A percentile compares a stretch with the other conserved stretches of the same genome.
Evolutionary conservation across 2,888 invertebrate species (phyloP).

Genomic region (Limenitis arthemis): DNA sequence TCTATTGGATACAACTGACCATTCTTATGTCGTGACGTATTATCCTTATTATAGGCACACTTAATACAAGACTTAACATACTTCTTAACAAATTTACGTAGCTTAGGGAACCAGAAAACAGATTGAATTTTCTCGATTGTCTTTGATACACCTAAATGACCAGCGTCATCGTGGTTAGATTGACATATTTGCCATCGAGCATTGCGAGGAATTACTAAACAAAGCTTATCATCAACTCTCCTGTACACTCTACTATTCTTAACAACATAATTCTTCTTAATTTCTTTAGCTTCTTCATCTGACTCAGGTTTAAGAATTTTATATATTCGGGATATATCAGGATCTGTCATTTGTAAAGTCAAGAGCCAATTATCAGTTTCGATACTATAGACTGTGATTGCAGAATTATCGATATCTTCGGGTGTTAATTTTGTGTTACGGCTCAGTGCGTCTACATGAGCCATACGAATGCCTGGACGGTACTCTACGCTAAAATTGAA

Average conservation of each 20-base stretch:
- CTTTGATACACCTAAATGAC: conserved; percentile 39
- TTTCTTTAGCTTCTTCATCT: conserved; percentile 14
- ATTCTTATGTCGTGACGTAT: conserved; percentile 20
- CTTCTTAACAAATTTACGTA: conserved; percentile 38
- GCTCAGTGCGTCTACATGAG: conserved; percentile 32
- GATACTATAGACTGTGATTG: background rate
- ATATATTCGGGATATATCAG: conserved; percentile 13
- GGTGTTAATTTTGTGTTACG: conserved; percentile 11
- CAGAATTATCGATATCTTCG: background rate
- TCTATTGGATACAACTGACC: conserved; percentile 43
- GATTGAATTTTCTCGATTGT: conserved; percentile 31
- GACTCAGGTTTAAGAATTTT: conserved; percentile 13
- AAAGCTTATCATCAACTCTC: conserved; percentile 9
- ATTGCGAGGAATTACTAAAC: conserved; percentile 34
- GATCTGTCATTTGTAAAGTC: conserved; percentile 22
- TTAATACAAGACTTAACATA: conserved; percentile 43
- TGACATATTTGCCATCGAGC: conserved; percentile 32
- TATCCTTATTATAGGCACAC: conserved; percentile 35
- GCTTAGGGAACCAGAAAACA: conserved; percentile 44
- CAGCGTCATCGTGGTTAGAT: conserved; percentile 38
- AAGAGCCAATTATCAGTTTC: conserved; percentile 18
- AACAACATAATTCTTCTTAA: conserved; percentile 16
- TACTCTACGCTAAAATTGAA: conserved; percentile 34
- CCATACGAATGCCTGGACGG: conserved; percentile 29
- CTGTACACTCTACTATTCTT: conserved; percentile 19